A percentile compares a stretch with the other conserved stretches of the same genome.
Conservation (phyloP, 2,113 vertebrate species). For the Notarius lentiginosus region DNA sequence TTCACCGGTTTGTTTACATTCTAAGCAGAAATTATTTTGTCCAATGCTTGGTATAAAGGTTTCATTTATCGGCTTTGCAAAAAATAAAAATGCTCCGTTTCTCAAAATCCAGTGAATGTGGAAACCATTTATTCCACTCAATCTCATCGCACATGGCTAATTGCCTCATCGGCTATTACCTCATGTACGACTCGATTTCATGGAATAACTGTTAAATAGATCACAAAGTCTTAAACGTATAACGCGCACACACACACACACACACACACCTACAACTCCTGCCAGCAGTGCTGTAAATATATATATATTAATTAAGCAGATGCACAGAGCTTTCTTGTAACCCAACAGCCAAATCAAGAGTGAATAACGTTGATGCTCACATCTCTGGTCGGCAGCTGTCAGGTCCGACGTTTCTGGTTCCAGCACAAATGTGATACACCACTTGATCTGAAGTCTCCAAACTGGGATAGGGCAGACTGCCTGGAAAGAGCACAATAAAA, state of each 20-base stretch:
- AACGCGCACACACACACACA: no score
- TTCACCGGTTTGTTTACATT: no score
- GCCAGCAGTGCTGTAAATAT: background rate
- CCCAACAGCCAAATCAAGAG: background rate
- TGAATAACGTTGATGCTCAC: conserved; percentile 55
- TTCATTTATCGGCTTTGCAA: no score
- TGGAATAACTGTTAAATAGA: background rate
- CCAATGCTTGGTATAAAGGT: no score
- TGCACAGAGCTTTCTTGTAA: background rate
- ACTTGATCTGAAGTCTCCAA: conserved; percentile 70
- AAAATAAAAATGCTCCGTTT: no score
- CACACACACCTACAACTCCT: background rate
- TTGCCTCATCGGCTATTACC: no score
- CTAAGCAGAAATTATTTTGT: no score
- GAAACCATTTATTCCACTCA: no score
- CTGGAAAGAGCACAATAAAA: conserved; percentile 50
- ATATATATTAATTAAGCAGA: background rate
- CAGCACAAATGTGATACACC: conserved; percentile 69
- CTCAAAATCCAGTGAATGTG: no score
- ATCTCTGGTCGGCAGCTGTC: conserved; percentile 69
- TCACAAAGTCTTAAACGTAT: background rate
- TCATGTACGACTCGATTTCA: no score
- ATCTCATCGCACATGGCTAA: no score
- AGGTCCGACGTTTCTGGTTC: conserved; percentile 68
- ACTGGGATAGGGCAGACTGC: conserved; percentile 69